Evolutionary conservation across 2,113 vertebrate genomes (phyloP).

Genomic region (Tenebrosternarchus preto): DNA sequence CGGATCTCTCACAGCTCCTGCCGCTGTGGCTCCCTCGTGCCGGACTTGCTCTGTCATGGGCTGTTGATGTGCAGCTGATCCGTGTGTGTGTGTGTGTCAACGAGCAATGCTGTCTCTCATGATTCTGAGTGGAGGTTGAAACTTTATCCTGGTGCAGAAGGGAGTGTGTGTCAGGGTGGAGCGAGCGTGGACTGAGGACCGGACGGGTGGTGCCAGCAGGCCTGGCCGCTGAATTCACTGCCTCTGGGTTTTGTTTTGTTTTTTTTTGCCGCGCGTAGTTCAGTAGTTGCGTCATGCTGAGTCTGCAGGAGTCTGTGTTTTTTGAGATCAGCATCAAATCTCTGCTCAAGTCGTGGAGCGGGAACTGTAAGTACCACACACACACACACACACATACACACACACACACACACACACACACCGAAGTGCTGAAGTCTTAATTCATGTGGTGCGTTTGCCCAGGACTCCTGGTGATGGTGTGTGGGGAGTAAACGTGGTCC

Average conservation of each 20-base stretch:
- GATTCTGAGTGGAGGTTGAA: constrained; percentile 62
- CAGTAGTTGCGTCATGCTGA: constrained; percentile 82
- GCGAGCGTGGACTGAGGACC: constrained; percentile 30
- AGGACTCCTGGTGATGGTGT: not conserved
- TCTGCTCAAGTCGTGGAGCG: constrained; percentile 94
- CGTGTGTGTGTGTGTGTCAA: not conserved
- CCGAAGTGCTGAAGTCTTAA: not conserved
- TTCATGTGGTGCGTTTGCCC: not conserved
- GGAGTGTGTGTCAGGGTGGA: constrained; percentile 44
- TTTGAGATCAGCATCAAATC: constrained; percentile 99
- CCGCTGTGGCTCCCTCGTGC: too few species aligned
- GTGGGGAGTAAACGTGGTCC: too few species aligned
- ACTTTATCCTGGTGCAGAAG: constrained; percentile 46
- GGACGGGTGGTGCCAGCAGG: constrained; percentile 48
- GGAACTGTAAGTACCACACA: constrained; percentile 84
- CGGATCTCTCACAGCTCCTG: too few species aligned
- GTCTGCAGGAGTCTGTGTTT: constrained; percentile 93
- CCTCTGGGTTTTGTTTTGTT: constrained; percentile 51
- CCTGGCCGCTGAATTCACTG: constrained; percentile 51
- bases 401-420: not conserved
- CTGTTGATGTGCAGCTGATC: constrained; percentile 41
- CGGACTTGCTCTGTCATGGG: constrained; percentile 38
- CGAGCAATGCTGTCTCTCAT: constrained; percentile 56
- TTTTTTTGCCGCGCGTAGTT: too few species aligned
- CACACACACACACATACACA: not conserved